phyloP scores from a whole-genome alignment of 2,113 vertebrate genomes.

The Chrysochloris asiatica region DNA sequence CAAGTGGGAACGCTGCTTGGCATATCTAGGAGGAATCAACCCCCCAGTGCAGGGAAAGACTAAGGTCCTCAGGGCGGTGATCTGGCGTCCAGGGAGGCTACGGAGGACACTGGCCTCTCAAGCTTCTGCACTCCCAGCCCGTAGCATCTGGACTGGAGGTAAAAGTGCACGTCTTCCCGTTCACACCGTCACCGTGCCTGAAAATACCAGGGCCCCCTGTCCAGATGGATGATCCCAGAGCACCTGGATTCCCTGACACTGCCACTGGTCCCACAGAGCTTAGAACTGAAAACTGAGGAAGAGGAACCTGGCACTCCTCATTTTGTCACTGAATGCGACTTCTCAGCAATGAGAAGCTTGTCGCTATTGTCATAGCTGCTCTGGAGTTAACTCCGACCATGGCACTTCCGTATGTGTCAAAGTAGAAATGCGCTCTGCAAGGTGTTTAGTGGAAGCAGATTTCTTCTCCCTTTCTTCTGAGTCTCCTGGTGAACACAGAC shows the following conservation, averaged over 20 bases:
- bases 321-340: no score
- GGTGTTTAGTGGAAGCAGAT: no score
- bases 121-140: rapidly evolving
- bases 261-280: background rate
- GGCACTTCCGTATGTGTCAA: no score
- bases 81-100: rapidly evolving
- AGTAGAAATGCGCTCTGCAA: no score
- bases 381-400: no score
- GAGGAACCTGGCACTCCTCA: rapidly evolving
- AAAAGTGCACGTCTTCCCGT: rapidly evolving
- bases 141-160: rapidly evolving
- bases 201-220: rapidly evolving
- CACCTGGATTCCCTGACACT: rapidly evolving
- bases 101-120: background rate
- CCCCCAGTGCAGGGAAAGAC: rapidly evolving
- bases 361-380: no score
- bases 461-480: no score
- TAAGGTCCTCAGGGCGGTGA: rapidly evolving
- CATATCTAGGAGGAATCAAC: no score
- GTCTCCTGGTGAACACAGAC: no score
- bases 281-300: background rate
- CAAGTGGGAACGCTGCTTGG: background rate
- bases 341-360: no score
- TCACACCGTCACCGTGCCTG: rapidly evolving
- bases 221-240: rapidly evolving